Evolutionary conservation across 1,140 invertebrate species (phyloP), one percentile per base, ranked within the genome.

Genomic region (Sinella curviseta): DNA sequence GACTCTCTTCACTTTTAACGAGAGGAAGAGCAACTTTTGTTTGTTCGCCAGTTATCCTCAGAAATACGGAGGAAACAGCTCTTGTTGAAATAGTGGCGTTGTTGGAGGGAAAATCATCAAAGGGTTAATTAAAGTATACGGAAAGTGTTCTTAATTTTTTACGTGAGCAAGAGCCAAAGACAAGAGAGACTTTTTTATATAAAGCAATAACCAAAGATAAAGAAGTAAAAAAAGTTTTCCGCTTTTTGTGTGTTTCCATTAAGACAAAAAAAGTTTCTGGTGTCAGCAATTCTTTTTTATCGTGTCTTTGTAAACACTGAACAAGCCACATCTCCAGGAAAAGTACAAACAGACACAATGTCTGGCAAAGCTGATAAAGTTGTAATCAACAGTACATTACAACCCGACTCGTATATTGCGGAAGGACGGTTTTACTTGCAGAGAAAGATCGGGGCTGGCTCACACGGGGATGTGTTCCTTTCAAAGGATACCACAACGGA

Each of bases 401-500:
- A 14, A 30, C 65, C 65, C 2, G 65, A 30, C 65, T 70, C 65
- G 65, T 31, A 3, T 31, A 24, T 70, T 33, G 65, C 65, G 31
- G 65, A 70, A 3, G 65, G 65, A n/a, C 30, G 65, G 31, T 70
- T 70, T 70, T 33, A 70, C n/a, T 70, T 70, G 65, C 4, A 17
- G n/a, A 24, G 65, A 70, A 70, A 70, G n/a, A 70, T 70, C 24
- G 65, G 65, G 31, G 65, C 65, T 16, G 65, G 65, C 4, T 70
- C 65, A 31, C 65, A 70, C 65, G 65, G 65, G 14, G 65, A 70
- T 70, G 65, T 70, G n/a, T 70, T 70, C 31, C n/a, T 70, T 70
- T 70, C 65, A 70, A 70, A 70, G 65, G 65, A 70, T 70, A 70
- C 65, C 26, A 33, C 65, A 30, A 70, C 65, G 65, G 65, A 70